Evolutionary conservation across 2,888 invertebrate genomes (phyloP), one percentile per base, ranked within the genome.

Genomic region (Rotaria macrura): DNA sequence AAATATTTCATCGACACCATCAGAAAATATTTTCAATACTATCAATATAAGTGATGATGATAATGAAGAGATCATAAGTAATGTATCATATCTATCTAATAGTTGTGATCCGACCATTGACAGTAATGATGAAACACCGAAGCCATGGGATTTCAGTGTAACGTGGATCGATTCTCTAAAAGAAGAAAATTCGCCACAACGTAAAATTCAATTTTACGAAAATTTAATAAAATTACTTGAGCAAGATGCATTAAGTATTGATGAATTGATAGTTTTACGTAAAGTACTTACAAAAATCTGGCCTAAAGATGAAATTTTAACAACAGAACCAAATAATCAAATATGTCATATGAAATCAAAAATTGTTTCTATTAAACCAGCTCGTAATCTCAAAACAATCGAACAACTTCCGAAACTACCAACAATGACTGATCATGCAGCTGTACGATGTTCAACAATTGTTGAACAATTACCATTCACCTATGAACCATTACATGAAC

Each of bases 181-280:
- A 43, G 43, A 79, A 43, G 43, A 79, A 79, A 9, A 79, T 23
- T 79, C 79, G 25, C 79, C 79, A 6, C 79, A 79, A 43, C 43
- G 79, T 43, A 79, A 79, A 79, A 79, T 79, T 25, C 40, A 79
- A 79, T 79, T 79, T 40, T 79, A 79, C 43, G 79, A 79, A 79
- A 79, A 79, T 43, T 34, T 79, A 23, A 79, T 79, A 0, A 43
- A 79, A 25, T 43, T 79, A 43, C 79, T 79, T 25, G 79, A 79
- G 43, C 79, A 79, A 43, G 79, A 79, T 79, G 43, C 79, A 43
- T 25, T 79, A 43, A 79, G 10, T 43, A 79, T 79, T 43, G 79
- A 79, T 79, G 79, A 79, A 43, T n/a, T 79, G n/a, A 25, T 79
- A 4, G 79, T 79, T 25, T n/a, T 79, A 43, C 40, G 79, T 43